These are phyloP conservation scores for Ornithoptera alexandrae DNA, from an alignment of 2,888 invertebrate species.

Conservation along the genomic window DNA sequence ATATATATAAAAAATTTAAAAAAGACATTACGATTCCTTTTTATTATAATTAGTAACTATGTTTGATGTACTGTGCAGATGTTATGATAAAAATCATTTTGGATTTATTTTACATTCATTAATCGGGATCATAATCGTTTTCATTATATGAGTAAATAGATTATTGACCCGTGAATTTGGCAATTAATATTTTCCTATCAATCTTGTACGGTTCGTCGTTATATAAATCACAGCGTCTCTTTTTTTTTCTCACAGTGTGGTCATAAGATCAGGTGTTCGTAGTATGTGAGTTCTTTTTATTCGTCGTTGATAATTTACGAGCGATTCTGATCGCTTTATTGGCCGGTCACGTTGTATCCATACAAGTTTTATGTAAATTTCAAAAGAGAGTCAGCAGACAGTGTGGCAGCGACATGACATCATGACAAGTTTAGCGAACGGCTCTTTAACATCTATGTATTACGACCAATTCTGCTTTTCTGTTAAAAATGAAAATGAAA, in stretches of 20 bases:
- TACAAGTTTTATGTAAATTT: constrained; percentile 62
- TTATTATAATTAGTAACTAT: too few relatives aligned
- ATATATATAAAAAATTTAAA: too few relatives aligned
- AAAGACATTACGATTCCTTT: too few relatives aligned
- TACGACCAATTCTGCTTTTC: neutral
- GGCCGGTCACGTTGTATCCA: constrained; percentile 55
- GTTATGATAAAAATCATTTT: too few relatives aligned
- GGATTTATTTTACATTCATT: too few relatives aligned
- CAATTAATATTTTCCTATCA: constrained; percentile 67
- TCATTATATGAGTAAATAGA: constrained; percentile 47
- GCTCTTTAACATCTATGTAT: constrained; percentile 14
- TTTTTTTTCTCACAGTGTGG: constrained; percentile 50
- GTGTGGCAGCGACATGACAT: constrained; percentile 57
- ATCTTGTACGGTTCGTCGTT: constrained; percentile 48
- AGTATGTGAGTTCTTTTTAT: constrained; percentile 52
- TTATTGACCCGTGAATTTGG: constrained; percentile 55
- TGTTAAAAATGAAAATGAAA: neutral
- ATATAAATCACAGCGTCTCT: constrained; percentile 59
- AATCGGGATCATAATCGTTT: too few relatives aligned
- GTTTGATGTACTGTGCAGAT: too few relatives aligned
- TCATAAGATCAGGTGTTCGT: constrained; percentile 59
- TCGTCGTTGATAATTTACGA: constrained; percentile 63
- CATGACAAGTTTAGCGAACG: constrained; percentile 36
- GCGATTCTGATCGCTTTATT: constrained; percentile 54
- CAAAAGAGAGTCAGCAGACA: constrained; percentile 59